Evolutionary conservation across 2,888 invertebrate species (phyloP).

Genomic region (Idaea aversata): DNA sequence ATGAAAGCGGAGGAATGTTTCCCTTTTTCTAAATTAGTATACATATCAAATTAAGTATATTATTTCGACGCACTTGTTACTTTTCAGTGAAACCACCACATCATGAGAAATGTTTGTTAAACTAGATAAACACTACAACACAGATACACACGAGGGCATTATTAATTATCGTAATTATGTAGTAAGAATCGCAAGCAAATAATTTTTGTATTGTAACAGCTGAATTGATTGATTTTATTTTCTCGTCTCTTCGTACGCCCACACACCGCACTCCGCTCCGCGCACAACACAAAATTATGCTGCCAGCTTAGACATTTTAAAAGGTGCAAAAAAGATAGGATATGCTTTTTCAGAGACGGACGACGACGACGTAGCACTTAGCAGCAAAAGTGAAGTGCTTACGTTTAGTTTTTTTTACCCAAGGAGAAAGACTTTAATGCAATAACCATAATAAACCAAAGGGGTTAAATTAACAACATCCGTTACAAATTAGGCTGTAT

Average conservation of each 20-base stretch:
- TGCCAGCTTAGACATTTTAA: not conserved
- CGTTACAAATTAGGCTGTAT: not conserved
- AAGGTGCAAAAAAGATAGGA: not conserved
- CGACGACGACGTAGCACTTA: no score
- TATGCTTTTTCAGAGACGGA: no score
- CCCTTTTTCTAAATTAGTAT: slow-evolving; percentile 1
- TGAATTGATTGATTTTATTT: slow-evolving; percentile 26
- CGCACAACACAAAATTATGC: slow-evolving; percentile 11
- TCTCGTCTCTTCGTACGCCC: slow-evolving; percentile 25
- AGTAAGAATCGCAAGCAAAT: not conserved
- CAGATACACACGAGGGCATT: not conserved
- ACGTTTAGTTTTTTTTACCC: no score
- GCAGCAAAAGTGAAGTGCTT: no score
- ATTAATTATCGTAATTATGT: not conserved
- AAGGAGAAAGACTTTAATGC: no score
- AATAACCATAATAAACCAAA: no score
- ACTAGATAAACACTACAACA: not conserved
- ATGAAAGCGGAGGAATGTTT: not conserved
- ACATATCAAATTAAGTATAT: not conserved
- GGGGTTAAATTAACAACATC: no score
- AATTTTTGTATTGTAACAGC: slow-evolving; percentile 8
- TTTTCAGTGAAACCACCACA: not conserved
- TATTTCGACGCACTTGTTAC: not conserved
- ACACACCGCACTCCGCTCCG: slow-evolving; percentile 11
- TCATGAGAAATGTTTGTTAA: not conserved